Conservation (phyloP, 1,140 invertebrate species). For the Pinna nobilis region DNA sequence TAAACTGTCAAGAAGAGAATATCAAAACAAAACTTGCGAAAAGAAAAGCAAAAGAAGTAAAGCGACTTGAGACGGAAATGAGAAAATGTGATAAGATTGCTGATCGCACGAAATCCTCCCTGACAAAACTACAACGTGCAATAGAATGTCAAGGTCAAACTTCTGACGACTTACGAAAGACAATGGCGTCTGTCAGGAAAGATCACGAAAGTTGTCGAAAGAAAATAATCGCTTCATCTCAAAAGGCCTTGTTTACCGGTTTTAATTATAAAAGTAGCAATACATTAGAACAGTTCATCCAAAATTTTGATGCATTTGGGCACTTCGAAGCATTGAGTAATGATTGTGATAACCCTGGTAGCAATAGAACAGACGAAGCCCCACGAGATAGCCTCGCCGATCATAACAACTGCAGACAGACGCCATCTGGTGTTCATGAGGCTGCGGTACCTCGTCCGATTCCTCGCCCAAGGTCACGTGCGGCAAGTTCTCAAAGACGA, state of each 20-base stretch:
- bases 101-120: not conserved
- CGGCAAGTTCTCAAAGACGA: constrained; percentile 4
- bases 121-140: constrained; percentile 17
- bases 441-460: too few relatives aligned
- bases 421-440: not conserved
- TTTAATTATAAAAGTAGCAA: constrained; percentile 2
- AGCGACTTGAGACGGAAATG: constrained; percentile 22
- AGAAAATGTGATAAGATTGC: constrained; percentile 25
- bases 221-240: constrained; percentile 9
- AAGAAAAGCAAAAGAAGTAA: constrained; percentile 28
- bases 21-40: constrained; percentile 3
- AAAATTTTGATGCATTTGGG: constrained; percentile 18
- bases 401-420: too few relatives aligned
- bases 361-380: too few relatives aligned
- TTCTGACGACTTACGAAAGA: constrained; percentile 5
- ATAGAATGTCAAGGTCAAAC: constrained; percentile 6
- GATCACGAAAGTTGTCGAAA: constrained; percentile 2
- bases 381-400: too few relatives aligned
- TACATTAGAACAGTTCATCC: not conserved
- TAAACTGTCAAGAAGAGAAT: not conserved
- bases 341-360: too few relatives aligned
- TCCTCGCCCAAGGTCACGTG: not conserved
- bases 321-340: too few relatives aligned
- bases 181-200: constrained; percentile 1
- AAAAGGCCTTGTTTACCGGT: constrained; percentile 1